These are phyloP conservation scores for Genyomyrus donnyi DNA, from an alignment of 2,113 vertebrate species.

Conservation along the genomic window DNA sequence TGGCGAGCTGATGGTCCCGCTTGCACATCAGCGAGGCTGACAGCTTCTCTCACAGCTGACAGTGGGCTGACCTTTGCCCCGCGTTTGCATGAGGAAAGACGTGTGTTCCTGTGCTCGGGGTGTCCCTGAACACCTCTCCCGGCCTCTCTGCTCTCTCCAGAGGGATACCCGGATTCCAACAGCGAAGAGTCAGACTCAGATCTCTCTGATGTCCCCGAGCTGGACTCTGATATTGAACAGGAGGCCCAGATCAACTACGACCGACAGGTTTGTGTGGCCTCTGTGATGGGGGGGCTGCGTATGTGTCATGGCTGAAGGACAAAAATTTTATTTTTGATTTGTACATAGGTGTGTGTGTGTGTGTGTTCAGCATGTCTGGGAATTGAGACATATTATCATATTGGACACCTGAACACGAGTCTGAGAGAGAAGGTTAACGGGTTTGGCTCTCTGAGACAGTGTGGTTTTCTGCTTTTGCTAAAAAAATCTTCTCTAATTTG, in stretches of 20 bases:
- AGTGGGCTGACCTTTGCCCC: not conserved
- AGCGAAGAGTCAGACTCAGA: conserved; percentile 95
- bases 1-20: no score
- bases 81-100: not conserved
- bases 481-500: not conserved
- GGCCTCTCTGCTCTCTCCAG: conserved; percentile 46
- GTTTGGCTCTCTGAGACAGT: not conserved
- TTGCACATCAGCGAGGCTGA: not conserved
- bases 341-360: not conserved
- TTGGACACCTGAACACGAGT: not conserved
- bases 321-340: not conserved
- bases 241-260: conserved; percentile 94
- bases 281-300: not conserved
- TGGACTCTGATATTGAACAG: conserved; percentile 98
- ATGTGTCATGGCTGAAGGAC: not conserved
- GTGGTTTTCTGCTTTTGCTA: not conserved
- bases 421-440: not conserved
- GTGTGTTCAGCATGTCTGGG: not conserved
- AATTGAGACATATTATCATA: not conserved
- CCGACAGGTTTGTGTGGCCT: conserved; percentile 69
- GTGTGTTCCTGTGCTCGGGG: not conserved
- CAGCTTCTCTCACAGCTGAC: not conserved
- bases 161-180: conserved; percentile 82
- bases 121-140: not conserved
- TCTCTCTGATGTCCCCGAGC: conserved; percentile 85